Evolutionary conservation across 2,113 vertebrate species (phyloP).

Genomic region (Phodopus roborovskii): DNA sequence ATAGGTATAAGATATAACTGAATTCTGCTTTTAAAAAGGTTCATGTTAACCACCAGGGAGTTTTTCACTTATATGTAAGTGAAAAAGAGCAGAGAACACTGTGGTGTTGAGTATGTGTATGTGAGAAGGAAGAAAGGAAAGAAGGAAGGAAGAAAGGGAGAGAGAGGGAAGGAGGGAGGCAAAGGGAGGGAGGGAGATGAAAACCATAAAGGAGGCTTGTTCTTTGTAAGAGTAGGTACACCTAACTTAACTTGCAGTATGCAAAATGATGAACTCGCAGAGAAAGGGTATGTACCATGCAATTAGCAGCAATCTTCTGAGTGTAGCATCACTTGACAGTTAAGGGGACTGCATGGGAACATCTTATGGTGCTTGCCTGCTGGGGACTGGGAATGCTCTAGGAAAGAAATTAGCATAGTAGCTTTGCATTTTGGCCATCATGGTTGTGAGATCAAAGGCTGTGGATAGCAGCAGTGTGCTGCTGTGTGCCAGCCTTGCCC

Average conservation of each 20-base stretch:
- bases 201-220: background rate
- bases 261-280: conserved; percentile 58
- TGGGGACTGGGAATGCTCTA: conserved; percentile 26
- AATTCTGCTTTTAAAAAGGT: conserved; percentile 9
- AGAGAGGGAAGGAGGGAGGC: background rate
- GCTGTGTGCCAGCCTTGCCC: background rate
- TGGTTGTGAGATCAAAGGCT: conserved; percentile 70
- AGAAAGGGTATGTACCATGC: conserved; percentile 52
- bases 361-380: conserved; percentile 3
- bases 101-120: background rate
- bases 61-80: conserved; percentile 33
- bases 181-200: background rate
- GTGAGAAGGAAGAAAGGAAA: background rate
- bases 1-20: conserved; percentile 10
- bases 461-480: conserved; percentile 45
- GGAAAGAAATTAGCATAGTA: conserved; percentile 68
- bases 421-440: conserved; percentile 56
- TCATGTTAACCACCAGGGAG: background rate
- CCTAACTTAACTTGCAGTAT: conserved; percentile 55
- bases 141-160: no score
- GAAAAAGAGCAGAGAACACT: background rate
- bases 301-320: conserved; percentile 67
- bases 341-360: conserved; percentile 66
- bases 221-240: background rate
- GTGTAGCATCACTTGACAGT: conserved; percentile 53